Percentiles rank a stretch among this genome's conserved stretches.
phyloP scores from a whole-genome alignment of 2,113 vertebrate species.

The Dolichallabes microphthalmus region DNA sequence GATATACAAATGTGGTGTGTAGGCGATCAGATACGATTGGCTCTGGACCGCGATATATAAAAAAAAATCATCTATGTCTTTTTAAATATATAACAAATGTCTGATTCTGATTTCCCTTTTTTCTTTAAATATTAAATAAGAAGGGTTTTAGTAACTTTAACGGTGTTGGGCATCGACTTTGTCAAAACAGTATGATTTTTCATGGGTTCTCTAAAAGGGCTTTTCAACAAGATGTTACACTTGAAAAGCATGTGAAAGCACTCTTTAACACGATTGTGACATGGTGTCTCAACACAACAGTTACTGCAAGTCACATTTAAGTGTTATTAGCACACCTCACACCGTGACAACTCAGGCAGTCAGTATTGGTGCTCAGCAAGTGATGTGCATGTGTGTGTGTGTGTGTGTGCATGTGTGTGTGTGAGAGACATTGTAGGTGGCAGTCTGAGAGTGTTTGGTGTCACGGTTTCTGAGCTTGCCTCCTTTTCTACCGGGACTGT shows the following conservation, averaged over 20 bases:
- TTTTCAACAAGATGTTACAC: not conserved
- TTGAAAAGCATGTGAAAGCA: not conserved
- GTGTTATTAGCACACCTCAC: not conserved
- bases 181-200: not conserved
- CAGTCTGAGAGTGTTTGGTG: conserved; percentile 75
- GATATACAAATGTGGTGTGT: not conserved
- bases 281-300: not conserved
- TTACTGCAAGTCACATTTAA: conserved; percentile 18
- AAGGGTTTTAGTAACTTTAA: not conserved
- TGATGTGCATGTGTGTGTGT: not conserved
- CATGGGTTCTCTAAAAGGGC: not conserved
- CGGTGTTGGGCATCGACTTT: not conserved
- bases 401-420: not conserved
- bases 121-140: not conserved
- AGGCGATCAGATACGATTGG: not conserved
- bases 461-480: conserved; percentile 70
- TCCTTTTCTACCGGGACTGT: conserved; percentile 62
- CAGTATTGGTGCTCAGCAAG: conserved; percentile 61
- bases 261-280: not conserved
- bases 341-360: not conserved
- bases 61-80: not conserved
- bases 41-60: not conserved
- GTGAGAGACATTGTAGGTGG: conserved; percentile 69
- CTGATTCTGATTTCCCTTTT: not conserved
- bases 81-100: not conserved